Base-by-base conservation (phyloP, 1,140 invertebrate species). In the Drosophila pseudoananassae region DNA sequence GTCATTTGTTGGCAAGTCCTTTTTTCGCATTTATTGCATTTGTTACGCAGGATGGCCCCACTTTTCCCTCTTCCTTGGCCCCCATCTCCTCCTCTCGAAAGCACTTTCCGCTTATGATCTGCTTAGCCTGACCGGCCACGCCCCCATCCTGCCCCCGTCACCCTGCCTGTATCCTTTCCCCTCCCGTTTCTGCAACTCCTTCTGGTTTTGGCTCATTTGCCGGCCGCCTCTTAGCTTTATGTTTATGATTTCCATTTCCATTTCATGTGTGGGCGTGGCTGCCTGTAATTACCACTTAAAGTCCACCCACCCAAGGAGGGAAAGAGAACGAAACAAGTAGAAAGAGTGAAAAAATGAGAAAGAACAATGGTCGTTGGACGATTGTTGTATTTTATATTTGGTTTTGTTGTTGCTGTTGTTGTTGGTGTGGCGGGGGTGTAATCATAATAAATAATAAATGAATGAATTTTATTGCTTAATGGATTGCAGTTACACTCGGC, bases 381-480 rank as follows among this genome's bases (percentile, higher is more conserved):
- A 58, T 52, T 58, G 51, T 52, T 46, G 45, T 4, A 40, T 40
- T 40, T 40, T 40, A 40, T 40, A 15, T 40, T 40, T 14, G 38
- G 6, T 10, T 40, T 14, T 40, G 38, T 40, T 40, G 38, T 40
- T 14, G 45, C 14, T 46, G 15, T 2, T 17, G 6, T 25, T 58
- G 56, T 50, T 59, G 40, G 9, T 15, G 40, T 43, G n/a, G 56
- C 20, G 63, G 58, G 85, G 72, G 63, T 78, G 83, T 88, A 88
- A 88, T 88, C 83, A 89, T 80, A 88, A 88, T 88, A 88, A 88
- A 88, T 88, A 89, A 88, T 88, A 89, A 88, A 88, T 85, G 81
- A 64, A 90, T 88, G 81, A 64, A 90, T 88, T 88, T 88, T 88
- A 88, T 88, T 89, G 79, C 87, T 88, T 89, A 88, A 88, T 88